phyloP scores from a whole-genome alignment of 2,113 vertebrate genomes.

The Merops nubicus region DNA sequence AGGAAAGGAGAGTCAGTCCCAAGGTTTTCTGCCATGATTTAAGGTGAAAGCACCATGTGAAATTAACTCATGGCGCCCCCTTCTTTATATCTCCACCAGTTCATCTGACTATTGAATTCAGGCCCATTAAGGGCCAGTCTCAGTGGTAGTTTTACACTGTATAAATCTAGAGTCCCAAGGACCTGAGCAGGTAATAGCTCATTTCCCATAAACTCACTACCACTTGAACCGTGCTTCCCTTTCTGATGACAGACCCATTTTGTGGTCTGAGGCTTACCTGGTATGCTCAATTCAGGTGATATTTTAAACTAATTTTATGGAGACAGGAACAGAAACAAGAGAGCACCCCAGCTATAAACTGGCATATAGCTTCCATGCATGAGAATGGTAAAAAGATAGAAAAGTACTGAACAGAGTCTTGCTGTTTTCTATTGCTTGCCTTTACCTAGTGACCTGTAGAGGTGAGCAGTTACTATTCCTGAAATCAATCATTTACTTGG shows the following conservation, averaged over 20 bases:
- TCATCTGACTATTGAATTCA: neutral
- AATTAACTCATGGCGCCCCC: neutral
- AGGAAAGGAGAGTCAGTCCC: accelerated
- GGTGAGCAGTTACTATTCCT: neutral
- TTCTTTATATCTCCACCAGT: neutral
- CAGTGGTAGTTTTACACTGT: neutral
- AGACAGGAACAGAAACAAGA: neutral
- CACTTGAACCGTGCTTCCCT: neutral
- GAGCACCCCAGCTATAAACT: neutral
- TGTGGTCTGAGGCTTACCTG: neutral
- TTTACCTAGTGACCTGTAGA: neutral
- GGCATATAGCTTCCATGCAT: neutral
- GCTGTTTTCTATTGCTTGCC: neutral
- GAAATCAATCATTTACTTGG: neutral
- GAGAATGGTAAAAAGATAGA: neutral
- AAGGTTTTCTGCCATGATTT: neutral
- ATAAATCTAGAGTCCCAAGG: neutral
- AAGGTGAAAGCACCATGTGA: neutral
- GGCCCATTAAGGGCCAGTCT: neutral
- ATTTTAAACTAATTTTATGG: neutral
- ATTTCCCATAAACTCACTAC: neutral
- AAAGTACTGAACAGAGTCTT: neutral
- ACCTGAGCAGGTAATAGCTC: neutral
- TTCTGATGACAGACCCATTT: neutral
- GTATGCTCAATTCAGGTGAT: neutral